Evolutionary conservation across 30 jellyfish, hydroid and myxozoan genomes (phyloP).

Genomic region (Aurelia coerulea): DNA sequence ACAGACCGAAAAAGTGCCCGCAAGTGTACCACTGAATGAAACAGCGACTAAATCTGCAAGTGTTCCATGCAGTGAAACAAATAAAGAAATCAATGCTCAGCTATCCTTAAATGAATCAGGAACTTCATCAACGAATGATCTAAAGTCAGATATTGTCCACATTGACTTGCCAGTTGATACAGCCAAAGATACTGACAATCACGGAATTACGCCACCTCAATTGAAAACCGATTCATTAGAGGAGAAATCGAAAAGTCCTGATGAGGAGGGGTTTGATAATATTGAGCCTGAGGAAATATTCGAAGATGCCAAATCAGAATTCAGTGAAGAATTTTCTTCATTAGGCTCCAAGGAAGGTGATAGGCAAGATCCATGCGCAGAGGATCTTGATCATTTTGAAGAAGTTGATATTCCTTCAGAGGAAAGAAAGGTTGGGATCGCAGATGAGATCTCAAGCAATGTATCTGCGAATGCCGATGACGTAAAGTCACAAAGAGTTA

Average conservation of each 20-base stretch:
- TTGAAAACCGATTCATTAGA: neutral
- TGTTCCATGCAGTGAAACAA: too few relatives aligned
- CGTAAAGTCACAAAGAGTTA: too few relatives aligned
- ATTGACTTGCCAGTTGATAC: neutral
- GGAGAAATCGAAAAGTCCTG: slow-evolving; percentile 3
- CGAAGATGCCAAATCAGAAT: slow-evolving; percentile 54
- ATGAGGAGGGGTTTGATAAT: slow-evolving; percentile 61
- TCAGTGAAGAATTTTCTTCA: slow-evolving; percentile 20
- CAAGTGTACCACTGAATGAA: too few relatives aligned
- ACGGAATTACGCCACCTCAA: neutral
- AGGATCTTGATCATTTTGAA: slow-evolving; percentile 24
- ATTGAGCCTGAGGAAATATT: slow-evolving; percentile 63
- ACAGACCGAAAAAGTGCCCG: too few relatives aligned
- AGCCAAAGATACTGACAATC: neutral
- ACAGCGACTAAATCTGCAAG: too few relatives aligned
- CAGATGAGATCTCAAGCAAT: too few relatives aligned
- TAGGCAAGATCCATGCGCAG: neutral
- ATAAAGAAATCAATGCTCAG: too few relatives aligned
- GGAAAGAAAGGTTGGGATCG: too few relatives aligned
- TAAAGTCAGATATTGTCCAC: slow-evolving; percentile 13
- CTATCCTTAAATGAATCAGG: too few relatives aligned
- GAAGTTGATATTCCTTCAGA: neutral
- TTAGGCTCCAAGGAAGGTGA: slow-evolving; percentile 2
- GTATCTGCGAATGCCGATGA: too few relatives aligned
- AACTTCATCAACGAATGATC: neutral